Evolutionary conservation across 2,888 invertebrate genomes (phyloP).

Genomic region (Omphaloscelis lunosa): DNA sequence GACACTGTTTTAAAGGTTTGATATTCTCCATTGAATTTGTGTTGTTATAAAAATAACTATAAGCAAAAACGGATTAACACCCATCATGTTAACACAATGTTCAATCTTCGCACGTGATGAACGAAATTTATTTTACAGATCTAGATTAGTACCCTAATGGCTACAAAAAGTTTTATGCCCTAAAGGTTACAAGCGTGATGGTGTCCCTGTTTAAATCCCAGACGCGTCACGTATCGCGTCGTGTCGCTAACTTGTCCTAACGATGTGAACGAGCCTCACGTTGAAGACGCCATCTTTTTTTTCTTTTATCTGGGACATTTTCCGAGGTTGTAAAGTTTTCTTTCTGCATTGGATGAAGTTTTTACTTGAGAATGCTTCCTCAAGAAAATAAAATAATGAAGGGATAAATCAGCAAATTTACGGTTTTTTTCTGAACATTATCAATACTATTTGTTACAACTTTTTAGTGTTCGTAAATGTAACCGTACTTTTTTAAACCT

Average conservation of each 20-base stretch:
- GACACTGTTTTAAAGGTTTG: background rate
- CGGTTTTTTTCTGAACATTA: background rate
- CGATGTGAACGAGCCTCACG: conserved; percentile 68
- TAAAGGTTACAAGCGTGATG: conserved; percentile 30
- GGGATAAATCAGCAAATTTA: too few species aligned
- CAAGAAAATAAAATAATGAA: background rate
- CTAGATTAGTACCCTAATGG: background rate
- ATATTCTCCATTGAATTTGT: background rate
- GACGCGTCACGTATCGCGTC: conserved; percentile 73
- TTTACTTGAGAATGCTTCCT: background rate
- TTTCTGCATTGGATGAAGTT: background rate
- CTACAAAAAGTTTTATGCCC: background rate
- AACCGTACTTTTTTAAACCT: background rate
- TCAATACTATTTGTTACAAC: background rate
- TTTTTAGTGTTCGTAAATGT: background rate
- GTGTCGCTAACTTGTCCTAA: conserved; percentile 78
- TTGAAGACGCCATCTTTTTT: conserved; percentile 12
- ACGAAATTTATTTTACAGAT: background rate
- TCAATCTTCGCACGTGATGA: too few species aligned
- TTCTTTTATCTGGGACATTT: conserved; percentile 21
- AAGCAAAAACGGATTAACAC: background rate
- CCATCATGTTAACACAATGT: background rate
- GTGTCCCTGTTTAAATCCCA: conserved; percentile 66
- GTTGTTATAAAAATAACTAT: background rate
- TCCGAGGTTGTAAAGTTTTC: background rate